phyloP scores from a whole-genome alignment of 2,797 vertebrate species.

The Spinibarbus caldwelli region DNA sequence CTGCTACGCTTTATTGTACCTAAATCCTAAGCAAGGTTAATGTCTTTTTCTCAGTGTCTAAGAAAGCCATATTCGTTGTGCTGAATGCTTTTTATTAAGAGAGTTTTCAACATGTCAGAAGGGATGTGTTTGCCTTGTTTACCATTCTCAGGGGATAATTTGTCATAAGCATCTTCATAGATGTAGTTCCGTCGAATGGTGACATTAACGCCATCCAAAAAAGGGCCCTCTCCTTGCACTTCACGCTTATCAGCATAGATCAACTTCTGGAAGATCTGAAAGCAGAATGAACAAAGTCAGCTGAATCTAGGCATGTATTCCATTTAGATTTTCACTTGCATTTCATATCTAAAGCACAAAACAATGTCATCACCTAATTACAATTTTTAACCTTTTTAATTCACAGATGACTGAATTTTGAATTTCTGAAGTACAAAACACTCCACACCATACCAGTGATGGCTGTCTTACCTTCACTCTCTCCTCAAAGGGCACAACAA shows the following conservation, averaged over 20 bases:
- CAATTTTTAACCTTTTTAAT: background rate
- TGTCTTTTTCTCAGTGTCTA: background rate
- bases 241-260: slow-evolving; percentile 98
- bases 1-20: background rate
- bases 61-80: background rate
- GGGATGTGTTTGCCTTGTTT: slow-evolving; percentile 49
- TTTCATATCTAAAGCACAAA: background rate
- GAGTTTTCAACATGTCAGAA: slow-evolving; percentile 4
- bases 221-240: slow-evolving; percentile 94
- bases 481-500: slow-evolving; percentile 98
- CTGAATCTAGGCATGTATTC: background rate
- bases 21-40: background rate
- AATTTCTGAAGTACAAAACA: background rate
- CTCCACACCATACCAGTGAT: background rate
- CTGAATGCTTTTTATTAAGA: background rate
- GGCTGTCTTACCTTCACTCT: slow-evolving; percentile 89
- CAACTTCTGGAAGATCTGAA: slow-evolving; percentile 95
- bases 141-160: slow-evolving; percentile 99
- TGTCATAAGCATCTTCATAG: slow-evolving; percentile 98
- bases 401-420: background rate
- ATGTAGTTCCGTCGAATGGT: slow-evolving; percentile 99
- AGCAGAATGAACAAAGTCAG: slow-evolving; percentile 26
- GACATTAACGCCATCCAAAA: slow-evolving; percentile 94
- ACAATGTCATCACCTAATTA: background rate
- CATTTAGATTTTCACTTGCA: background rate